Evolutionary conservation across 2,888 invertebrate species (phyloP).

Genomic region (Drosophila limbata): DNA sequence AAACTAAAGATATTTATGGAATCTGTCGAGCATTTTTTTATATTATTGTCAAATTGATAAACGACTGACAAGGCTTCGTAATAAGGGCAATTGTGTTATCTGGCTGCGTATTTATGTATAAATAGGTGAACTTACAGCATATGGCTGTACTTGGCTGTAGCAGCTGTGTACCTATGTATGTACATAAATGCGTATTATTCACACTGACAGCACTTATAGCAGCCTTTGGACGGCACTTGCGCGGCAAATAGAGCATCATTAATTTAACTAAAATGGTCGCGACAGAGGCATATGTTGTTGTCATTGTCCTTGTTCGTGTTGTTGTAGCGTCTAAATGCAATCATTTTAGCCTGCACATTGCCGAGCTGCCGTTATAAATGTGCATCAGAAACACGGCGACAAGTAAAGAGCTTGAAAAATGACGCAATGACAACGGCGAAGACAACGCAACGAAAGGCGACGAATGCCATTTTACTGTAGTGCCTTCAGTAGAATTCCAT

Average conservation of each 20-base stretch:
- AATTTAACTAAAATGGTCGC: constrained; percentile 78
- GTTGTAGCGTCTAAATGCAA: constrained; percentile 63
- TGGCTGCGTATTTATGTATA: constrained; percentile 8
- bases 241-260: constrained; percentile 74
- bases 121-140: constrained; percentile 19
- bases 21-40: not conserved
- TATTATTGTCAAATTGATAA: not conserved
- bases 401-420: constrained; percentile 72
- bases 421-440: constrained; percentile 56
- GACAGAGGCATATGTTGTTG: constrained; percentile 29
- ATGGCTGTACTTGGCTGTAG: constrained; percentile 23
- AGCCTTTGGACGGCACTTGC: constrained; percentile 53
- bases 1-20: not conserved
- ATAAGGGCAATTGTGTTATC: constrained; percentile 18
- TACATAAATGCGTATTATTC: constrained; percentile 44
- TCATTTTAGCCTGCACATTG: constrained; percentile 64
- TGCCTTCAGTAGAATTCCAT: constrained; percentile 25
- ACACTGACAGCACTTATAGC: constrained; percentile 66
- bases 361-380: constrained; percentile 64
- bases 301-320: constrained; percentile 27
- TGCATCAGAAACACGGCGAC: constrained; percentile 69
- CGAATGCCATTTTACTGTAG: constrained; percentile 53
- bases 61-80: not conserved
- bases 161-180: constrained; percentile 25
- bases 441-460: constrained; percentile 19